A percentile compares a stretch with the other conserved stretches of the same genome.
Evolutionary conservation across 23 tunicate genomes (phyloP).

Genomic region (Halocynthia roretzi): DNA sequence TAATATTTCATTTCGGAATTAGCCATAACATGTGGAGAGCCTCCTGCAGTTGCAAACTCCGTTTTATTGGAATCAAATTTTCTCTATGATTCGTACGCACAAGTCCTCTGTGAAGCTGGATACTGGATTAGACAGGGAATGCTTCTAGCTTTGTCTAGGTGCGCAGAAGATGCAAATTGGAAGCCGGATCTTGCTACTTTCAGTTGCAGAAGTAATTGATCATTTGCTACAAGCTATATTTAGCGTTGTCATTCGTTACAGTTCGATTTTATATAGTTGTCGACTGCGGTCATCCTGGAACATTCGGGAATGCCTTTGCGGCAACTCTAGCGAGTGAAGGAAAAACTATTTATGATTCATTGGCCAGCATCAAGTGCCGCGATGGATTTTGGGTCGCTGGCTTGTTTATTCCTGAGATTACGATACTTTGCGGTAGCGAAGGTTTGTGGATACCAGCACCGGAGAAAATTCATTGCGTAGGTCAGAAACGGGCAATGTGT

Average conservation of each 20-base stretch:
- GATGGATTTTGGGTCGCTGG: constrained; percentile 46
- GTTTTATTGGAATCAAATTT: constrained; percentile 5
- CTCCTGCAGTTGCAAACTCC: constrained; percentile 27
- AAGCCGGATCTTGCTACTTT: constrained; percentile 37
- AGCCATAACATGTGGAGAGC: constrained; percentile 46
- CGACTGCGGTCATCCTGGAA: constrained; percentile 68
- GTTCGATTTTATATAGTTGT: constrained; percentile 20
- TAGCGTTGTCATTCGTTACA: not conserved
- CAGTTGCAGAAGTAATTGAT: constrained; percentile 39
- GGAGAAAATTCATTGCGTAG: constrained; percentile 35
- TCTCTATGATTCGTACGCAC: constrained; percentile 32
- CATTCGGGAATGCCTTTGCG: constrained; percentile 24
- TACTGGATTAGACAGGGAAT: constrained; percentile 54
- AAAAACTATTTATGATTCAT: constrained; percentile 11
- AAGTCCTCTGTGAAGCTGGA: constrained; percentile 47
- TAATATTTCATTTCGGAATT: not conserved
- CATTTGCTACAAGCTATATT: not conserved
- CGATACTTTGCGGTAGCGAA: constrained; percentile 28
- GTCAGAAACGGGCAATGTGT: constrained; percentile 13
- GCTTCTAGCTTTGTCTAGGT: constrained; percentile 10
- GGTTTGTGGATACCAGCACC: constrained; percentile 74
- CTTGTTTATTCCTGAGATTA: not conserved
- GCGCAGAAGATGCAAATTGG: constrained; percentile 46
- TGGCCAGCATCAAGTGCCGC: constrained; percentile 34
- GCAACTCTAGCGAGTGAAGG: not conserved